phyloP scores from a whole-genome alignment of 2,888 invertebrate species.

The Carcina quercana region DNA sequence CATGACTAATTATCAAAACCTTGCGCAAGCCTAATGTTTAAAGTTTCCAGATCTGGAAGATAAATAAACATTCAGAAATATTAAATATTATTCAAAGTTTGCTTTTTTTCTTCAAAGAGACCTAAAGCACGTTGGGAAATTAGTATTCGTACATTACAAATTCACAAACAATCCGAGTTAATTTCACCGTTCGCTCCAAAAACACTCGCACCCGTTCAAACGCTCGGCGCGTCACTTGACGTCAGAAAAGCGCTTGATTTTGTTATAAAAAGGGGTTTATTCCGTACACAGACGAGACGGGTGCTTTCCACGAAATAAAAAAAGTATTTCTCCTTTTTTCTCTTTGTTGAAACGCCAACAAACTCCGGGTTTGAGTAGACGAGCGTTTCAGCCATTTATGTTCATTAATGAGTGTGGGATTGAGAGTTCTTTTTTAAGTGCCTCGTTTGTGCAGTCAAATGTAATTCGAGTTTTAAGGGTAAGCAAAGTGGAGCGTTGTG shows the following conservation, averaged over 20 bases:
- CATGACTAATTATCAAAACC: too few species aligned
- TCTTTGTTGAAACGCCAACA: constrained; percentile 35
- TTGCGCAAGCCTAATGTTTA: too few species aligned
- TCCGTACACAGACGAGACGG: constrained; percentile 27
- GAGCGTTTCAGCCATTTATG: constrained; percentile 28
- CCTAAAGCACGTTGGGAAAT: too few species aligned
- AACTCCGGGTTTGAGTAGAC: constrained; percentile 25
- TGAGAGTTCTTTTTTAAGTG: constrained; percentile 25
- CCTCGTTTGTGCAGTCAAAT: constrained; percentile 19
- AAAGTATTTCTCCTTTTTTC: constrained; percentile 19
- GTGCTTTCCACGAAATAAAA: constrained; percentile 27
- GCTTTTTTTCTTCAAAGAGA: too few species aligned
- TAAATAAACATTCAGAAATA: too few species aligned
- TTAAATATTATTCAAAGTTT: too few species aligned
- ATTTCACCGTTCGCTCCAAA: constrained; percentile 37
- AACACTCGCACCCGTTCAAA: constrained; percentile 30
- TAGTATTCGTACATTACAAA: too few species aligned
- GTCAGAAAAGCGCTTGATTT: constrained; percentile 47
- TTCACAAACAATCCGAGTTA: constrained; percentile 28
- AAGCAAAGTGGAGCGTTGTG: not conserved
- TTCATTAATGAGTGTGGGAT: constrained; percentile 34
- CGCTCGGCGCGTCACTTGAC: constrained; percentile 32
- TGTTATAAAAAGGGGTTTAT: constrained; percentile 51
- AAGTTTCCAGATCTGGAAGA: too few species aligned
- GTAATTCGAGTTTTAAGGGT: constrained; percentile 10